Base-by-base conservation (phyloP, 2,888 invertebrate genomes). In the Allolobophora icterica region DNA sequence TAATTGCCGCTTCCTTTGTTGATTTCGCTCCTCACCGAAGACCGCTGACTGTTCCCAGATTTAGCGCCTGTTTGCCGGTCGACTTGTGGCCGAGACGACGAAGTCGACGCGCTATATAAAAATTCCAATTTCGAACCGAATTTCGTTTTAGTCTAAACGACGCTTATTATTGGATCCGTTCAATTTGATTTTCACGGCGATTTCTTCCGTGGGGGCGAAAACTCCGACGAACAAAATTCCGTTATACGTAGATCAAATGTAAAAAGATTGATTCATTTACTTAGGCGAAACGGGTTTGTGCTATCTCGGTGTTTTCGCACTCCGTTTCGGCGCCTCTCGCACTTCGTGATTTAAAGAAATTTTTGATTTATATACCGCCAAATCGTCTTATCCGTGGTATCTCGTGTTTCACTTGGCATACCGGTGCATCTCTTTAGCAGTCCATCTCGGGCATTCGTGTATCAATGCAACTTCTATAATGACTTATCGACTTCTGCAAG, bases 1-100 rank as follows among this genome's bases (percentile, higher is more conserved):
- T 71, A 71, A 71, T 71, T 71, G 71, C 71, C n/a, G 71, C 71
- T n/a, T 71, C 71, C 71, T 71, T 71, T 71, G 71, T 71, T 71
- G 71, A 71, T 71, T 71, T 71, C 71, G 71, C n/a, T 71, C 30
- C 71, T 71, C 71, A 71, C 6, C 71, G 71, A n/a, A 30, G 71
- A 71, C 71, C n/a, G 30, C 71, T 71, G 30, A n/a, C 71, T n/a
- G 71, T n/a, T 71, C 71, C 71, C 71, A 71, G 52, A 71, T 71
- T n/a, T 71, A 11, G 71, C 71, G 71, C 71, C 71, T 71, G 30
- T 71, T n/a, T 71, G 11, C 71, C 71, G 71, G 71, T 71, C 71
- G 71, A 71, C 71, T 71, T 30, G 8, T 71, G 71, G 71, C 71
- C 4, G n/a, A 58, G 58, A 58, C 3, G 19, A 52, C 30, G n/a